Conservation (phyloP, 2,113 vertebrate genomes). For the Salvelinus namaycush region DNA sequence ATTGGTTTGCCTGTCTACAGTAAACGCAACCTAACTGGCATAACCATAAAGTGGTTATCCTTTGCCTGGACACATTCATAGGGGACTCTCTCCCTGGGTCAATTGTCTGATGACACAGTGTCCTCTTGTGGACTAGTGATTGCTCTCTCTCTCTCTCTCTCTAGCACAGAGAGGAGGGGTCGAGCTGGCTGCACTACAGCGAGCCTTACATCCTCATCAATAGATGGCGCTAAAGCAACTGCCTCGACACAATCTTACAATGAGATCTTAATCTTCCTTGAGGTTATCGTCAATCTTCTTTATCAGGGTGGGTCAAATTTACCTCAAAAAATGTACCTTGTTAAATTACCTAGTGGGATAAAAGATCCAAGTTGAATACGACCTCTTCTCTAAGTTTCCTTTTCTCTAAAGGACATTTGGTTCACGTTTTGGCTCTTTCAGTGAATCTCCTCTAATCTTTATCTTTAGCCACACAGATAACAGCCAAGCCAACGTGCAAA, state of each 20-base stretch:
- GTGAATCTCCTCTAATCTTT: conserved; percentile 29
- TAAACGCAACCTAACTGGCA: not conserved
- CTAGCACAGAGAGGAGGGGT: not conserved
- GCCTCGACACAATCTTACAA: conserved; percentile 1
- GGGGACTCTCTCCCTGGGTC: not conserved
- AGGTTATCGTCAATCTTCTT: conserved; percentile 23
- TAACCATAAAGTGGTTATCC: not conserved
- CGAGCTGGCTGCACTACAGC: not conserved
- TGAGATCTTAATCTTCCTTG: conserved; percentile 24
- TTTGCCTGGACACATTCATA: not conserved
- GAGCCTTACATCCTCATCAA: conserved; percentile 44
- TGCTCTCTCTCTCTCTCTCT: conserved; percentile 2
- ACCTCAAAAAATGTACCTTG: not conserved
- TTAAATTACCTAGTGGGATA: conserved; percentile 27
- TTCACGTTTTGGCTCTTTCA: conserved; percentile 31
- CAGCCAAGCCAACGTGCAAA: conserved; percentile 38
- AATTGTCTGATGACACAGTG: not conserved
- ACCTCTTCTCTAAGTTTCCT: conserved; percentile 25
- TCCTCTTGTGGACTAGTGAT: conserved; percentile 16
- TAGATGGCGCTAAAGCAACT: conserved; percentile 69
- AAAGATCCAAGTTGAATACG: conserved; percentile 7
- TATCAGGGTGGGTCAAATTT: conserved; percentile 3
- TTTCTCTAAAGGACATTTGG: conserved; percentile 25
- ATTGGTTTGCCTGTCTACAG: no score
- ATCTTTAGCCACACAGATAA: conserved; percentile 35